Conservation (phyloP, 2,888 invertebrate species). For the Coremacera marginata region DNA sequence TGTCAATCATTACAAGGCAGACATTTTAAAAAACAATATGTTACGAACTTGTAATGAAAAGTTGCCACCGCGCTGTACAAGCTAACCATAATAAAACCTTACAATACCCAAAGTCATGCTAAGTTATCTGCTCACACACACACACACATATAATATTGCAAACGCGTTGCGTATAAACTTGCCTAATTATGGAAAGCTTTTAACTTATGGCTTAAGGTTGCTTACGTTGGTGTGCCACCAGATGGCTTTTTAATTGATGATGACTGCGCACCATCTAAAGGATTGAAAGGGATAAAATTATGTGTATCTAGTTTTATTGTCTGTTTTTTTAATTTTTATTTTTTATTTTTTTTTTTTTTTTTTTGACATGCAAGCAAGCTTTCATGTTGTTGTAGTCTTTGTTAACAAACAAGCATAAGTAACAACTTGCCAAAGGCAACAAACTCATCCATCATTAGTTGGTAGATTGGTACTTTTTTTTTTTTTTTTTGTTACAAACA, state of each 20-base stretch:
- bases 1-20: constrained; percentile 25
- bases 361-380: background rate
- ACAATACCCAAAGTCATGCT: background rate
- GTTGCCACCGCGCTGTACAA: background rate
- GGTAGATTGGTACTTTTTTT: background rate
- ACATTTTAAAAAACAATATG: constrained; percentile 32
- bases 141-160: background rate
- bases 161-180: background rate
- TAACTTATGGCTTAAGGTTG: background rate
- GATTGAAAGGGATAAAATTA: background rate
- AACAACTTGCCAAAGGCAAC: background rate
- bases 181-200: constrained; percentile 20
- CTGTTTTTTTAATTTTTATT: too few species aligned
- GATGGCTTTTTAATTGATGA: constrained; percentile 24
- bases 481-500: too few species aligned
- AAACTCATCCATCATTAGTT: constrained; percentile 19
- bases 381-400: background rate
- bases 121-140: background rate
- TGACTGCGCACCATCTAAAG: background rate
- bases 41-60: background rate
- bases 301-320: background rate
- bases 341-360: background rate
- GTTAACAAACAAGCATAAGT: background rate
- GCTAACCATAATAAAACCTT: background rate
- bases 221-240: background rate